Evolutionary conservation across 2,888 invertebrate species (phyloP).

Genomic region (Gnatocerus cornutus): DNA sequence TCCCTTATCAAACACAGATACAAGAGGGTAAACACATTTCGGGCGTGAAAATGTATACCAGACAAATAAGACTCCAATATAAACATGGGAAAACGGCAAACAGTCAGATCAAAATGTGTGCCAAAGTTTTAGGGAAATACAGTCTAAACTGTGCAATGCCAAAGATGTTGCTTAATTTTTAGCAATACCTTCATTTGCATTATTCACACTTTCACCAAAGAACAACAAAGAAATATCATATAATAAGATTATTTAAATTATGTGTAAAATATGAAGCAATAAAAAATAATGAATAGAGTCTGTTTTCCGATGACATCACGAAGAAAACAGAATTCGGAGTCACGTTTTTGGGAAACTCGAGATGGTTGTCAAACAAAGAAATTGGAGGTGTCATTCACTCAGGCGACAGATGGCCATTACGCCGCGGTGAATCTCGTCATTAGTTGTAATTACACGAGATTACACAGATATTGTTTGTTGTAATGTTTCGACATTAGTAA

Average conservation of each 20-base stretch:
- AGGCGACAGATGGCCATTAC: background rate
- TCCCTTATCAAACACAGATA: too few species aligned
- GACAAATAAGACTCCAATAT: too few species aligned
- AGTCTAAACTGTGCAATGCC: background rate
- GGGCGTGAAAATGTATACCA: too few species aligned
- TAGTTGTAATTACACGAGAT: background rate
- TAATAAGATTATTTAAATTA: constrained; percentile 17
- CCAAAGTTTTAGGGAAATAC: background rate
- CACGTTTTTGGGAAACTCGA: background rate
- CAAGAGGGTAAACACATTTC: too few species aligned
- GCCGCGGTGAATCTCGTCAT: background rate
- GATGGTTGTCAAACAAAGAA: background rate
- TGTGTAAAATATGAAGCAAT: constrained; percentile 2
- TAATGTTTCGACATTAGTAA: background rate
- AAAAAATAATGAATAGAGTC: constrained; percentile 5
- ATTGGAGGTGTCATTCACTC: background rate
- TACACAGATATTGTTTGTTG: background rate
- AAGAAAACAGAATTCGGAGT: background rate
- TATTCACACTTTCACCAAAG: constrained; percentile 29
- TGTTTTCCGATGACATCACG: background rate
- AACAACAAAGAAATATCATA: constrained; percentile 17
- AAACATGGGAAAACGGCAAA: too few species aligned
- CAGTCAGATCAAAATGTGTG: background rate
- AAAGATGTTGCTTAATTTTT: constrained; percentile 3
- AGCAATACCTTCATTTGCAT: constrained; percentile 14